Base-by-base conservation (phyloP, 2,113 vertebrate genomes). In the Thunnus maccoyii region DNA sequence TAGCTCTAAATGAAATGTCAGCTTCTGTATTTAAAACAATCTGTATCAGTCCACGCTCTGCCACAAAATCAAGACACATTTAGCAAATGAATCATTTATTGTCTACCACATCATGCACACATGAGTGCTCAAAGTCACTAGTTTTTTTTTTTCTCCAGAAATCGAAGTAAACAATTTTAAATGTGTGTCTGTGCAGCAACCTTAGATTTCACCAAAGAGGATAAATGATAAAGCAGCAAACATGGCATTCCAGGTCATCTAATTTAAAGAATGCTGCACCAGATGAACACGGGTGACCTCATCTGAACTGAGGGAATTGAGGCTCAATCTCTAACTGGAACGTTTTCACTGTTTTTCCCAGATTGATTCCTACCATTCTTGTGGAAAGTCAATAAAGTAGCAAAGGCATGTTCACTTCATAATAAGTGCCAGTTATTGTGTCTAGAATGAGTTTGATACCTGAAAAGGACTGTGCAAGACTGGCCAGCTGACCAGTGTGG, bases 1-100 rank as follows among this genome's bases (percentile, higher is more conserved):
- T 8, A 68, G 67, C 66, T 87, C 47, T 61, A 69, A 83, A 76
- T 82, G 68, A 84, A 82, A 82, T 68, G 76, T 88, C 86, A 83
- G 51, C 48, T 55, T 78, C 66, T 70, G 50, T 63, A 69, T 80
- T 44, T 36, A 13, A 13, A 76, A 65, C 41, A 20, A 80, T 88
- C 67, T 80, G 12, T 58, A 76, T 79, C 65, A 66, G 72, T 15
- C 17, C 13, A 65, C 30, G n/a, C 55, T 20, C 12, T 8, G 9
- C 65, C 54, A 72, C 70, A 62, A 63, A 76, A 82, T 73, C 62
- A 58, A 73, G 60, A 79, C 77, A 55, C 51, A 50, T 88, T 68
- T 70, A 75, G 36, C 61, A 78, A 57, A 80, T 66, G 2, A 87
- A 76, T 70, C 30, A 71, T 69, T 65, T 51, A 58, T 32, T 72